A percentile compares a stretch with the other conserved stretches of the same genome.
phyloP scores from a whole-genome alignment of 2,888 invertebrate genomes.

The Acronicta aceris region DNA sequence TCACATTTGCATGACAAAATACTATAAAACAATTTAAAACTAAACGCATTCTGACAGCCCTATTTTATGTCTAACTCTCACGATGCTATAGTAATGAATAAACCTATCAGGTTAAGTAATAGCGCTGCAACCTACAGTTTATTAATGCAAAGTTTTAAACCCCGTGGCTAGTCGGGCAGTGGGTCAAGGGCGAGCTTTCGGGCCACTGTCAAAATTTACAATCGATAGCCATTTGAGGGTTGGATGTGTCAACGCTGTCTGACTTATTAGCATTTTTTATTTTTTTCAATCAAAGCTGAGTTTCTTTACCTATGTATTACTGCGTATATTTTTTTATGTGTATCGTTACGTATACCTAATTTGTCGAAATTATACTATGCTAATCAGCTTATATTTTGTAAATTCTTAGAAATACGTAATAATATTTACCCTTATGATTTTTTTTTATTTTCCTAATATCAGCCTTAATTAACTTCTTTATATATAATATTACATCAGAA shows the following conservation, averaged over 20 bases:
- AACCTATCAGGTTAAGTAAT: constrained; percentile 4
- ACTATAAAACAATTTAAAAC: not conserved
- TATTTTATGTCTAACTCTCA: constrained; percentile 4
- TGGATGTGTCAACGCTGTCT: constrained; percentile 8
- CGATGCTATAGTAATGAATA: constrained; percentile 12
- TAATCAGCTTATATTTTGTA: no score
- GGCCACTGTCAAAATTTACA: constrained; percentile 54
- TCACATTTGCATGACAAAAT: not conserved
- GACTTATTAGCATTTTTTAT: not conserved
- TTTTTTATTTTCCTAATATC: no score
- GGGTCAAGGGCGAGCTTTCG: constrained; percentile 51
- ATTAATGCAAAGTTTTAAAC: constrained; percentile 38
- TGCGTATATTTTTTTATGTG: no score
- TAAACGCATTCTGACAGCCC: not conserved
- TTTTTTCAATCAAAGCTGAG: not conserved
- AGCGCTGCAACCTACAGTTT: constrained; percentile 6
- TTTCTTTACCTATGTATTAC: not conserved
- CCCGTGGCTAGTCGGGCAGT: constrained; percentile 39
- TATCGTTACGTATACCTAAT: no score
- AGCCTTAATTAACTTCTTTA: no score
- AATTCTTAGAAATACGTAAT: no score
- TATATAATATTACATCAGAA: no score
- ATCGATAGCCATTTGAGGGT: constrained; percentile 42
- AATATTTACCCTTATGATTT: no score
- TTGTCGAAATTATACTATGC: no score